Evolutionary conservation across 2,113 vertebrate genomes (phyloP), one percentile per base, ranked within the genome.

Genomic region (Platysteira castanea): DNA sequence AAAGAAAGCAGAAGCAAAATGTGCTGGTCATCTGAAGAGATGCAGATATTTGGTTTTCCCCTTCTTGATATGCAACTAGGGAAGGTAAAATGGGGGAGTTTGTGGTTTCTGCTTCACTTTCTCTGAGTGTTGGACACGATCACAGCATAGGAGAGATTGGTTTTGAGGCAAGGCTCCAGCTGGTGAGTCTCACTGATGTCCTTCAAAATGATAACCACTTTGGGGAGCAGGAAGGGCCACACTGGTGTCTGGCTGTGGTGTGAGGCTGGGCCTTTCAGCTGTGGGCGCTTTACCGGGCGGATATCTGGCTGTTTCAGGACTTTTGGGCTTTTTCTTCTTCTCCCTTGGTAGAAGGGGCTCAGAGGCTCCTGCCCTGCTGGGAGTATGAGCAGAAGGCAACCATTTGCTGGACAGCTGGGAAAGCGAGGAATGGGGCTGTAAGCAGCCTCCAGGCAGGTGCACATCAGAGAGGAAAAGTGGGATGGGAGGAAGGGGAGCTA

Each of bases 1-100:
- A 61, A 90, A 77, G 75, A 84, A 95, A 95, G 91, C 84, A 81
- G 87, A 89, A 93, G 59, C 50, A 77, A 84, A 80, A 53, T 20
- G 10, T n/a, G 42, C 57, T 73, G 71, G 53, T 84, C 60, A 42
- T 39, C 59, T 53, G 50, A 64, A 89, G 59, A 95, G 46, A 21
- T 2, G 3, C 28, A 84, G 42, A 18, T 64, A 26, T 74, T 89
- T 73, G 71, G 37, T 27, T 17, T 95, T 87, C 59, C 84, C 84
- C 74, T 87, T 75, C 44, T 84, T 64, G 35, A 91, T 67, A 31
- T 28, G 59, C 63, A 96, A 1, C 42, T 46, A 7, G 20, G 15
- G 15, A 50, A 89, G 13, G 52, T 24, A 77, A 60, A 70, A 50
- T 8, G 7, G n/a, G n/a, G 56, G 35, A 84, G 28, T 73, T 56